These are phyloP conservation scores for Salmo trutta DNA, from an alignment of 2,797 vertebrate genomes.

Conservation along the genomic window DNA sequence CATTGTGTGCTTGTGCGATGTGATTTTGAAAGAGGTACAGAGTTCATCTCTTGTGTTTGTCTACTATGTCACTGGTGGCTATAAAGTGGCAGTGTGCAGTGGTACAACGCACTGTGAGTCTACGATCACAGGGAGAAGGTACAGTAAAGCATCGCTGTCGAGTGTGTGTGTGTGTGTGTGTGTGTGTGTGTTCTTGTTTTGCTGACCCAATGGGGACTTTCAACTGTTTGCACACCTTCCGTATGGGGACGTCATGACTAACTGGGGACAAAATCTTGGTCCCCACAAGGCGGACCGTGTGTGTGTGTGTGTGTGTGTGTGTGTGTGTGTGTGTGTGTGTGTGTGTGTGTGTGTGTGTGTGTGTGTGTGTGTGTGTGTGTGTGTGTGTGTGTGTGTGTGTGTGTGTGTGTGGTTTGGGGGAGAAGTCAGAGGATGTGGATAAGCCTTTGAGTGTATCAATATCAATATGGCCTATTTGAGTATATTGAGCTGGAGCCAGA, in stretches of 20 bases:
- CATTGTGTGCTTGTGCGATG: no score
- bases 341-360: constrained; percentile 9
- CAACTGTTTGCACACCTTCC: not conserved
- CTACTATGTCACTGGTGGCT: not conserved
- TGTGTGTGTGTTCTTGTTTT: constrained; percentile 3
- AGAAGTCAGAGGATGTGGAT: not conserved
- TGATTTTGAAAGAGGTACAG: no score
- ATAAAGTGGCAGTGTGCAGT: not conserved
- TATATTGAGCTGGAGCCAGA: not conserved
- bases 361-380: no score
- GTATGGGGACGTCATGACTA: not conserved
- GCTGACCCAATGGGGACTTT: not conserved
- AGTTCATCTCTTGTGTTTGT: not conserved
- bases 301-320: constrained; percentile 3
- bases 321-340: not conserved
- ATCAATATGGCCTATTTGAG: not conserved
- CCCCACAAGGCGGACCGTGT: not conserved
- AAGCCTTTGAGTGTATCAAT: not conserved
- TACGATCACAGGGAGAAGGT: not conserved
- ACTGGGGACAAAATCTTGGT: not conserved
- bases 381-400: not conserved
- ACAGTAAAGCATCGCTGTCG: not conserved
- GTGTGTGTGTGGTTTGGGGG: not conserved
- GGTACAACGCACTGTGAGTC: not conserved
- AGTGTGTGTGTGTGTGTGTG: not conserved